Base-by-base conservation (phyloP, 2,113 vertebrate species). In the Gorsachius goisagi region DNA sequence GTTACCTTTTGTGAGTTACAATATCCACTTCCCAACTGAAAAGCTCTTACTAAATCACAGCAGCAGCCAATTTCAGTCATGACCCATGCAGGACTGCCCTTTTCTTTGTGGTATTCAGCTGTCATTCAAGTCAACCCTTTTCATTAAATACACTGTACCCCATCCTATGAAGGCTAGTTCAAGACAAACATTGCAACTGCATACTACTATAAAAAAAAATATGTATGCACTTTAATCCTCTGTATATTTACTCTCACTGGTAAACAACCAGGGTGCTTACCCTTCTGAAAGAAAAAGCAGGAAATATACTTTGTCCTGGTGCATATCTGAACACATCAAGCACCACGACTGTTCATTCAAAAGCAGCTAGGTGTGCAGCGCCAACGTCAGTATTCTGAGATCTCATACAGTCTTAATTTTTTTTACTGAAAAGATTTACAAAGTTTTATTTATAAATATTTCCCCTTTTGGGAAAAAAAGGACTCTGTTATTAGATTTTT, bases 61-160 rank as follows among this genome's bases (percentile, higher is more conserved):
- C 90, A 76, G 95, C 63, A 97, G 97, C 97, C 97, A 97, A 97
- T 98, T 98, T 98, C 98, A 98, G 98, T 98, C 97, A 96, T 98
- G 98, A 98, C 98, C 98, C 98, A 97, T 92, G 93, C 93, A 89
- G 97, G 93, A 95, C 72, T 69, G 96, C 97, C 97, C 97, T 98
- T 98, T 98, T 97, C 98, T 98, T 97, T 97, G 93, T 93, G 94
- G 96, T 97, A 98, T 98, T 98, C 97, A 98, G 97, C 98, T 98
- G 98, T 98, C 98, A 98, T 97, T 99, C 99, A 99, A 98, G 94
- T 78, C 89, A 85, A 93, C 78, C 69, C 78, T 98, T 98, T 98
- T 98, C 98, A 98, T 99, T 99, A 98, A 98, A 98, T 97, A 98
- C 96, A 97, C 95, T 98, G 86, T 95, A 96, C 87, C 81, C 80